Base-by-base conservation (phyloP, 2,888 invertebrate species). In the Lithophane leautieri region DNA sequence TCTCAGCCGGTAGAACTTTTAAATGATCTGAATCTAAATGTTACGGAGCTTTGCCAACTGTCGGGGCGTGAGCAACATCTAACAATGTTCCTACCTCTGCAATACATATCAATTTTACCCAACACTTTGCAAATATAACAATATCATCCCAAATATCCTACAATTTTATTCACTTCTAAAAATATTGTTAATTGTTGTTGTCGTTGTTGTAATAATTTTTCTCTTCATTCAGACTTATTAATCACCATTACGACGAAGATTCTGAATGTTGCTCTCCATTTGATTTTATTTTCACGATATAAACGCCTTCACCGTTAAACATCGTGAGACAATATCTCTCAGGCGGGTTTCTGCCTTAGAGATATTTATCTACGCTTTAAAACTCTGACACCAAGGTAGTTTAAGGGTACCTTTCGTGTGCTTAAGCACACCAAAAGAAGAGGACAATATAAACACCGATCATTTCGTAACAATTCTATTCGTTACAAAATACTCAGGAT, bases 1-100 rank as follows among this genome's bases (percentile, higher is more conserved):
- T 92, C 88, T 89, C 87, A 83, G 88, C 88, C 86, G 86, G 91
- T 90, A 88, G 87, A 89, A 90, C 90, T 89, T 86, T 84, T 91
- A 90, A 92, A 92, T 93, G 92, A 91, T 91, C 89, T 89, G 90
- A 90, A 91, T 92, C 92, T 90, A 92, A 92, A 93, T 92, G 92
- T 87, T 90, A 91, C 90, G 90, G 86, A 93, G 83, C 93, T 91
- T 86, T 95, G 95, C 95, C 95, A 95, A 95, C 90, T 92, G 90
- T 91, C 89, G 89, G 87, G 88, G 84, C 84, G 85, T 90, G 89
- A 90, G 90, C 90, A 89, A 90, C 88, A 76, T 89, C 89, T 89
- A 85, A 91, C 91, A 92, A 91, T 92, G 89, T 90, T 86, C 78
- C 84, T 88, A 89, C 89, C 89, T 90, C 88, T 90, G 82, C 83